Base-by-base conservation (phyloP, 2,113 vertebrate genomes). In the Murina feae region DNA sequence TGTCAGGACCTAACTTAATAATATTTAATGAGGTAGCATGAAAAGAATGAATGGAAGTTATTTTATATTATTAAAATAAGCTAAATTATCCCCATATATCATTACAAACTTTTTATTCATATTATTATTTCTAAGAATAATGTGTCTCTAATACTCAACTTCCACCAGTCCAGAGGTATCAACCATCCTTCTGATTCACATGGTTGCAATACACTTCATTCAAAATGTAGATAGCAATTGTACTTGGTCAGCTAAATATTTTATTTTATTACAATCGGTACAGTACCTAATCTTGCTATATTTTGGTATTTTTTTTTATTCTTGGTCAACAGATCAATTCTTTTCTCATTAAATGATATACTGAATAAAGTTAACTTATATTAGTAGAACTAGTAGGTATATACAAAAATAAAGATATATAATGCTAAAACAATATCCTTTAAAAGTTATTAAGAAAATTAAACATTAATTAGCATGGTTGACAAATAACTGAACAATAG, bases 1-100 rank as follows among this genome's bases (percentile, higher is more conserved):
- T 98, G 97, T 98, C 98, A 98, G 96, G 92, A 91, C 97, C 96
- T 96, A 98, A 97, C 98, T 98, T 97, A 98, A 97, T 98, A 98
- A 98, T 97, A 98, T 98, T 98, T 98, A 98, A 98, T 98, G 97
- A 97, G 97, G 96, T 98, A 92, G 96, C 65, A 97, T 95, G 53
- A 94, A 88, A 97, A 89, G 47, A 95, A 96, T 97, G 97, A 97
- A 96, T 66, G 44, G 86, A 96, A 98, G 94, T 96, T 93, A 97
- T 95, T 97, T 97, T 95, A 7, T 78, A 86, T 95, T 97, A 96
- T 98, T 97, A 97, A 97, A 94, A 97, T 81, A 91, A 66, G 58
- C 93, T 93, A 97, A 97, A 97, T 98, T 98, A 83, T 96, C 91
- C 75, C 72, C 85, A 93, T 93, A 91, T 65, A 93, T 93, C 96